Percentiles rank a stretch among this genome's conserved stretches.
These are phyloP conservation scores for Coelopa frigida DNA, from an alignment of 1,140 invertebrate genomes.

Conservation along the genomic window DNA sequence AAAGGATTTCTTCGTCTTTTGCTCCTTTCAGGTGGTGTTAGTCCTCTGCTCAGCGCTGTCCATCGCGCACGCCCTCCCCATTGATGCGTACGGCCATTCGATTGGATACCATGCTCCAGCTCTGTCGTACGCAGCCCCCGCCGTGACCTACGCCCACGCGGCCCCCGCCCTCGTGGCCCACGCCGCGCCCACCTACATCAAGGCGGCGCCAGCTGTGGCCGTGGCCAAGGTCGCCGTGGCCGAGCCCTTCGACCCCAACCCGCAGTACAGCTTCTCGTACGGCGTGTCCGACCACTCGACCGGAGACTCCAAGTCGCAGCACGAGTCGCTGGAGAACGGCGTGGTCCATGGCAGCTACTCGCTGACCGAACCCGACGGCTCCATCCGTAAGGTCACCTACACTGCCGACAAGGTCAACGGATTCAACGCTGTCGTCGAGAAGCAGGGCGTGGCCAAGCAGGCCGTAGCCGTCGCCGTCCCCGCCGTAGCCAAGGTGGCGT, in stretches of 20 bases:
- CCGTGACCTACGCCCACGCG: constrained; percentile 21
- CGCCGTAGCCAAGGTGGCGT: constrained; percentile 22
- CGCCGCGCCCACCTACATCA: constrained; percentile 29
- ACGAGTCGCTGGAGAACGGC: constrained; percentile 54
- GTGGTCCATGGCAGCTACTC: constrained; percentile 58
- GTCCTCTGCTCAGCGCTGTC: constrained; percentile 26
- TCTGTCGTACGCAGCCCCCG: constrained; percentile 20
- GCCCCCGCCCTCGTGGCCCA: constrained; percentile 31
- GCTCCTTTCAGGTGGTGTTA: constrained; percentile 24
- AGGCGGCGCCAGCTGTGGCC: constrained; percentile 33
- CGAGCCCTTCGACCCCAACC: constrained; percentile 61
- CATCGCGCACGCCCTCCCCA: constrained; percentile 22
- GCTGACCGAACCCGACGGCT: constrained; percentile 58
- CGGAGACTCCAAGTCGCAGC: constrained; percentile 60
- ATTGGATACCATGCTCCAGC: constrained; percentile 11
- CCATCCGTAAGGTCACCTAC: constrained; percentile 54
- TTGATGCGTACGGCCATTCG: constrained; percentile 27
- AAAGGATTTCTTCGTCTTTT: background rate
- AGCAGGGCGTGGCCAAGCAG: constrained; percentile 46
- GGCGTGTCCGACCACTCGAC: constrained; percentile 62
- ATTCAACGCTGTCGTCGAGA: constrained; percentile 56
- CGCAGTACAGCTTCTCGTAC: constrained; percentile 65
- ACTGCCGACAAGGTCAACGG: constrained; percentile 53
- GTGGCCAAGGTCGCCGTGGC: constrained; percentile 42
- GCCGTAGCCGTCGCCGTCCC: constrained; percentile 37